Evolutionary conservation across 2,888 invertebrate species (phyloP).

Genomic region (Bedellia somnulentella): DNA sequence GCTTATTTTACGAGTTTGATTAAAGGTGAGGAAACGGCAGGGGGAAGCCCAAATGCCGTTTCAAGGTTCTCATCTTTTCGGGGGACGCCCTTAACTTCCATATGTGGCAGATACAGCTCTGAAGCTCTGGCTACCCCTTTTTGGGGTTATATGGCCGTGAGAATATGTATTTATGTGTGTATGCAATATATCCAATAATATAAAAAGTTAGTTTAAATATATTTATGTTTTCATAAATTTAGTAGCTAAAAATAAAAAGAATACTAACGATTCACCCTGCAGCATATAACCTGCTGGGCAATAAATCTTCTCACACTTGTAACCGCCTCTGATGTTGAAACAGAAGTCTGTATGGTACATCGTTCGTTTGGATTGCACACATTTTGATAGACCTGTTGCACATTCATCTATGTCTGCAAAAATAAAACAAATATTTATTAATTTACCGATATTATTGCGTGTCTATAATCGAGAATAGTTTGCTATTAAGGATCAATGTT

Average conservation of each 20-base stretch:
- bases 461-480: background rate
- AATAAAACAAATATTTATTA: background rate
- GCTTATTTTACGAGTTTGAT: no score
- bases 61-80: no score
- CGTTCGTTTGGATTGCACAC: slow-evolving; percentile 57
- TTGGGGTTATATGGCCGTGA: background rate
- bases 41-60: no score
- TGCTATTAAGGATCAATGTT: no score
- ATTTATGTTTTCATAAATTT: no score
- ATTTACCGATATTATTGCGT: no score
- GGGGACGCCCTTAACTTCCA: no score
- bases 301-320: slow-evolving; percentile 78
- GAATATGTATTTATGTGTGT: background rate
- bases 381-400: slow-evolving; percentile 71
- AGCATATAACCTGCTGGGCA: slow-evolving; percentile 85
- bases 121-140: no score
- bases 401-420: slow-evolving; percentile 80
- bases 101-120: no score
- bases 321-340: slow-evolving; percentile 86
- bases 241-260: no score
- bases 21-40: no score
- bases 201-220: no score
- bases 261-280: slow-evolving; percentile 85
- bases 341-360: slow-evolving; percentile 70
- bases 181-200: background rate